Evolutionary conservation across 2,888 invertebrate genomes (phyloP).

Genomic region (Eubasilissa splendida): DNA sequence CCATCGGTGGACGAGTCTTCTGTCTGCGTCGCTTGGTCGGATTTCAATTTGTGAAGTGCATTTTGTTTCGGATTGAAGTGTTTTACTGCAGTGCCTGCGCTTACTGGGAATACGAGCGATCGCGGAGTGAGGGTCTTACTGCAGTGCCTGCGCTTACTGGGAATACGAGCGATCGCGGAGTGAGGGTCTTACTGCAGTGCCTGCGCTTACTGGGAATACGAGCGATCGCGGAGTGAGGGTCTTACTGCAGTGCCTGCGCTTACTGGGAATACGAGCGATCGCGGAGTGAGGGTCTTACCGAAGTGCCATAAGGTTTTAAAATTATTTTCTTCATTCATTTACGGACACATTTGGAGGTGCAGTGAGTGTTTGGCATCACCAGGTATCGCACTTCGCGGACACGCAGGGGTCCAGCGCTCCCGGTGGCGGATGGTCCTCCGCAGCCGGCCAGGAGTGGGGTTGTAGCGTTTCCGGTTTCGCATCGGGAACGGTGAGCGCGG

Average conservation of each 20-base stretch:
- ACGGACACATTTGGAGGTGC: background rate
- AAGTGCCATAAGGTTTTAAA: conserved; percentile 34
- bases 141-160: conserved; percentile 29
- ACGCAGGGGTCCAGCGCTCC: conserved; percentile 54
- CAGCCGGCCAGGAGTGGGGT: background rate
- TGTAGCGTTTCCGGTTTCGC: background rate
- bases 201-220: conserved; percentile 18
- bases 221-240: conserved; percentile 34
- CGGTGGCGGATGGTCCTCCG: conserved; percentile 38
- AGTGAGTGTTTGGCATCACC: background rate
- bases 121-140: conserved; percentile 27
- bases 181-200: conserved; percentile 34
- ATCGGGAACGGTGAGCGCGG: conserved; percentile 57
- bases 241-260: conserved; percentile 35
- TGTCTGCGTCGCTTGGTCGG: background rate
- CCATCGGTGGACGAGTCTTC: background rate
- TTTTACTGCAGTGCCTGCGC: conserved; percentile 36
- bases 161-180: conserved; percentile 27
- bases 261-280: conserved; percentile 27
- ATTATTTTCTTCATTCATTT: conserved; percentile 3
- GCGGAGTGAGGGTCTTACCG: conserved; percentile 30
- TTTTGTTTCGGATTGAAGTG: conserved; percentile 29
- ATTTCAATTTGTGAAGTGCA: conserved; percentile 19
- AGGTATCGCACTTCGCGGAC: background rate
- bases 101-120: conserved; percentile 25